Conservation (phyloP, 2,797 vertebrate species). For the Huso huso region DNA sequence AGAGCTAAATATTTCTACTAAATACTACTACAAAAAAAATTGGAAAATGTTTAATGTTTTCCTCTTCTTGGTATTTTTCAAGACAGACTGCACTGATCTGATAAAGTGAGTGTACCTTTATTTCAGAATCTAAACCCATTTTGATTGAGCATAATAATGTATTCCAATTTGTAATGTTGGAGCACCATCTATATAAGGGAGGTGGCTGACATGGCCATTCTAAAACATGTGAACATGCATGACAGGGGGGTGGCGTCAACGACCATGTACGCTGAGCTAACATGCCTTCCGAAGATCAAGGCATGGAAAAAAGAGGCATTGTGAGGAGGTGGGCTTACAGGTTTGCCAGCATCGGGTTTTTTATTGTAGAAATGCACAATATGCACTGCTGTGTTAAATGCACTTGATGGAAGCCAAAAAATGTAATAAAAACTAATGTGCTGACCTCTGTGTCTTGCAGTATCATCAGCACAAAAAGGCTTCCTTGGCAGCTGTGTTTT, state of each 20-base stretch:
- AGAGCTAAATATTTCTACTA: too few relatives aligned
- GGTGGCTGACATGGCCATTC: constrained; percentile 30
- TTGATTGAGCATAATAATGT: neutral
- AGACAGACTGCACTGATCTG: neutral
- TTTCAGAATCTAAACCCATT: neutral
- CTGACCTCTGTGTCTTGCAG: constrained; percentile 31
- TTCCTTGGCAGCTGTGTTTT: constrained; percentile 1
- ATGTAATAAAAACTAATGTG: constrained; percentile 13
- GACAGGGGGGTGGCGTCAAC: neutral
- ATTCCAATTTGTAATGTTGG: constrained; percentile 16
- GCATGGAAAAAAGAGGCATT: constrained; percentile 12
- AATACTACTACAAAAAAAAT: constrained; percentile 27
- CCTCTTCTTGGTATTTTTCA: too few relatives aligned
- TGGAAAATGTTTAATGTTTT: too few relatives aligned
- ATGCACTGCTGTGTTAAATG: neutral
- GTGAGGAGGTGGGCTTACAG: neutral
- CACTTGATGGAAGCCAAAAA: neutral
- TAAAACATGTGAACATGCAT: constrained; percentile 28
- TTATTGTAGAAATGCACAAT: neutral
- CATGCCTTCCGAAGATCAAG: neutral
- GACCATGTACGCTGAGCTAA: neutral
- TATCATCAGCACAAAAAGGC: constrained; percentile 31
- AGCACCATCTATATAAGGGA: constrained; percentile 15
- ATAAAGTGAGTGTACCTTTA: neutral
- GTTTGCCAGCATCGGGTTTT: neutral